phyloP scores from a whole-genome alignment of 2,113 vertebrate genomes.

The Balaenoptera acutorostrata region DNA sequence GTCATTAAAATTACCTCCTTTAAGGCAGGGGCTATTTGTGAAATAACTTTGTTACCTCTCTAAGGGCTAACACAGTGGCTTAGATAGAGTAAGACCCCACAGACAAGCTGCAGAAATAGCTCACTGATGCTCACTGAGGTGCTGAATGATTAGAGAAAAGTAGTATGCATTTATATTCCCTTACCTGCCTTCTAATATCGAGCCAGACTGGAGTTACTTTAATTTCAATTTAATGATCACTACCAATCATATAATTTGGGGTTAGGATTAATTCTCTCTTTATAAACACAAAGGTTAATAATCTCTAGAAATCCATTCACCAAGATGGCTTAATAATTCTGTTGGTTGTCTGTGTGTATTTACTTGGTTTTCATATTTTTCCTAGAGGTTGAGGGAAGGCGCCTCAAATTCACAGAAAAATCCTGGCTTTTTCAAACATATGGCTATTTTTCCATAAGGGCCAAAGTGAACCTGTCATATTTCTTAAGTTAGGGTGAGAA shows the following conservation, averaged over 20 bases:
- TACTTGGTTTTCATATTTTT: not conserved
- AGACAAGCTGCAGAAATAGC: not conserved
- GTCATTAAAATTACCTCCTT: not conserved
- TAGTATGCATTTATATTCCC: not conserved
- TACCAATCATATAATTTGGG: not conserved
- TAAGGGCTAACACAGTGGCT: not conserved
- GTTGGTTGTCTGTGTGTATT: not conserved
- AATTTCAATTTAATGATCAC: not conserved
- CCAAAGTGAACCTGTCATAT: not conserved
- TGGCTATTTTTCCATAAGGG: not conserved
- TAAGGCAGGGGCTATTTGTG: not conserved
- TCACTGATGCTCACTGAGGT: not conserved
- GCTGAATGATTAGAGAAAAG: not conserved
- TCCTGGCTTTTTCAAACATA: not conserved
- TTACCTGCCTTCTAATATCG: not conserved
- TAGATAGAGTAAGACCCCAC: not conserved
- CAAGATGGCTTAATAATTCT: not conserved
- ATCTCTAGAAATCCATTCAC: not conserved
- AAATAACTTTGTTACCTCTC: not conserved
- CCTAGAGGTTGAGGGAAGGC: not conserved
- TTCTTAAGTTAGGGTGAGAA: not conserved
- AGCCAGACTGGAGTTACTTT: not conserved
- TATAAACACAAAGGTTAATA: not conserved
- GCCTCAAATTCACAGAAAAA: not conserved
- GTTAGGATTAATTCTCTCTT: not conserved